These are phyloP conservation scores for Teleogryllus occipitalis DNA, from an alignment of 1,140 invertebrate species.

Conservation along the genomic window DNA sequence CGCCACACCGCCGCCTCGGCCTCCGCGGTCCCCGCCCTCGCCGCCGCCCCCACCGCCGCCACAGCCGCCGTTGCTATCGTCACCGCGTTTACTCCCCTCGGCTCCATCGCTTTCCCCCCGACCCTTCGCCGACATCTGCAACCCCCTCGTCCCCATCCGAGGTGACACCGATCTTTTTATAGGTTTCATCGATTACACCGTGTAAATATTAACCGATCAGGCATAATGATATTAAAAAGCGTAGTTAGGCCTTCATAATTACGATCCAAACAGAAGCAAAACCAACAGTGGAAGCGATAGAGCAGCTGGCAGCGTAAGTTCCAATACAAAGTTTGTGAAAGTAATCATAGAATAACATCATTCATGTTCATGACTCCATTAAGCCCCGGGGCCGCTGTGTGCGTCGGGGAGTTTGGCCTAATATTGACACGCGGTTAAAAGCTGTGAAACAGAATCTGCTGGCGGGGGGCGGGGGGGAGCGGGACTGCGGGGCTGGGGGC, in stretches of 20 bases:
- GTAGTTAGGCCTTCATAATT: constrained; percentile 1
- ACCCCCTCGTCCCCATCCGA: background rate
- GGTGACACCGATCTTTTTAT: constrained; percentile 4
- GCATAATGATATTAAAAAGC: constrained; percentile 2
- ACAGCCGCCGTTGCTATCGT: background rate
- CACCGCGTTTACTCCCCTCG: background rate
- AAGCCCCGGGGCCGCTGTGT: background rate
- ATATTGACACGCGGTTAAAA: background rate
- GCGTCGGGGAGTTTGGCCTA: background rate
- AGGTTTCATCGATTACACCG: constrained; percentile 3
- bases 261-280: constrained; percentile 1
- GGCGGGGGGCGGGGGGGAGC: no score
- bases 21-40: no score
- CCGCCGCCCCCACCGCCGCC: no score
- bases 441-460: constrained; percentile 3
- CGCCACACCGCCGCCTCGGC: background rate
- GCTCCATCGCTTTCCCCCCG: background rate
- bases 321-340: constrained; percentile 4
- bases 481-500: background rate
- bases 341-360: constrained; percentile 5
- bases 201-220: background rate
- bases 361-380: constrained; percentile 4
- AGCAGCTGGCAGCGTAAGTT: background rate
- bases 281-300: background rate
- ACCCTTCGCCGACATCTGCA: background rate